Percentiles rank a stretch among this genome's conserved stretches.
phyloP scores from a whole-genome alignment of 2,797 vertebrate genomes.

The Artibeus lituratus region DNA sequence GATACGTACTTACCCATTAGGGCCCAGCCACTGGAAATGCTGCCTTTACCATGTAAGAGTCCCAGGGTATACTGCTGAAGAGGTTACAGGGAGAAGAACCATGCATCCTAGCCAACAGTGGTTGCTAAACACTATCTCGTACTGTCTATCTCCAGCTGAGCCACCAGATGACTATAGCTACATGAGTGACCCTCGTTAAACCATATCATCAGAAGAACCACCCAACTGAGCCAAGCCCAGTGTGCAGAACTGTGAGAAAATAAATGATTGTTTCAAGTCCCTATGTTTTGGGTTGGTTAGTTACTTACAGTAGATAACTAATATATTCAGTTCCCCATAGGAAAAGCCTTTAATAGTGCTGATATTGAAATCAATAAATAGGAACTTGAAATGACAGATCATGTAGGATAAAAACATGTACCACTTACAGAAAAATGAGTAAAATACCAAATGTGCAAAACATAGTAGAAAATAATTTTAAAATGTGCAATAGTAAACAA shows the following conservation, averaged over 20 bases:
- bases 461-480: neutral
- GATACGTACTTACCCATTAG: neutral
- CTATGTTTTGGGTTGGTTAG: neutral
- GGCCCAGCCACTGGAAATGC: neutral
- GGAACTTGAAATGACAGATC: neutral
- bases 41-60: neutral
- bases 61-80: neutral
- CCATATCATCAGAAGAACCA: neutral
- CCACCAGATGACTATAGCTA: fast-evolving
- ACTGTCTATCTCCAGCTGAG: neutral
- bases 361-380: neutral
- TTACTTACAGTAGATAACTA: neutral
- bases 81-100: neutral
- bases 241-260: neutral
- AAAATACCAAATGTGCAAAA: neutral
- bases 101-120: neutral
- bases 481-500: neutral
- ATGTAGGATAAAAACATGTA: neutral
- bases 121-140: neutral
- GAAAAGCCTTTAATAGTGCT: neutral
- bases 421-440: neutral
- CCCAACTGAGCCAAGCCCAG: neutral
- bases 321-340: neutral
- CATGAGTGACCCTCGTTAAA: neutral
- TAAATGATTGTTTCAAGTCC: neutral